Base-by-base conservation (phyloP, 1,140 invertebrate species). In the Microplitis mediator region DNA sequence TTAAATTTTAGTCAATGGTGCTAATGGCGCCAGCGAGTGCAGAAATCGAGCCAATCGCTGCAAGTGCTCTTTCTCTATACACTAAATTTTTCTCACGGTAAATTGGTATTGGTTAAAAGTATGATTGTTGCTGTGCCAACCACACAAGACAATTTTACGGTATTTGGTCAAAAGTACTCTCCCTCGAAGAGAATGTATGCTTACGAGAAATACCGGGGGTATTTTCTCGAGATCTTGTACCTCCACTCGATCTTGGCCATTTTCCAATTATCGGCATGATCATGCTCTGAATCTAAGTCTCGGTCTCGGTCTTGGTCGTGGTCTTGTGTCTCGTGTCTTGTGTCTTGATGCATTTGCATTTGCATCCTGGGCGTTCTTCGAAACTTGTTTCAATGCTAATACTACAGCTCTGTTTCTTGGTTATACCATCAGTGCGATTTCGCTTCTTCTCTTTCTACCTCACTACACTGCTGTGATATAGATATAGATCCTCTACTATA, bases 381-480 rank as follows among this genome's bases (percentile, higher is more conserved):
- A 51, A 76, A 76, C 69, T 79, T 80, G 73, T 77, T 79, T 78
- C 77, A 76, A 78, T 78, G 70, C 73, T 79, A 79, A 79, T 78
- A 79, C 66, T 66, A 72, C 14, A 36, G 74, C 45, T 51, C 65
- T 66, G 64, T 61, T 72, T 71, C 68, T 64, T 71, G 64, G 73
- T 70, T 52, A 23, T 34, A 64, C 16, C 62, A 35, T 63, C 62
- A 72, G 39, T 45, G 39, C 11, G 39, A 11, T 45, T 45, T 45
- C 11, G 39, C 23, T 23, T 23, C 23, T 23, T 23, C 23, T 23
- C 1, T 23, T 23, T 23, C 23, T 23, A 23, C 23, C 2, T 23
- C 23, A 23, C 23, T 23, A 1, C 23, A 23, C 23, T 23, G 2
- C 23, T 23, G 1, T 23, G 23, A 23, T 23, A 23, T 23, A 23